Evolutionary conservation across 2,113 vertebrate genomes (phyloP), one percentile per base, ranked within the genome.

Genomic region (Upupa epops): DNA sequence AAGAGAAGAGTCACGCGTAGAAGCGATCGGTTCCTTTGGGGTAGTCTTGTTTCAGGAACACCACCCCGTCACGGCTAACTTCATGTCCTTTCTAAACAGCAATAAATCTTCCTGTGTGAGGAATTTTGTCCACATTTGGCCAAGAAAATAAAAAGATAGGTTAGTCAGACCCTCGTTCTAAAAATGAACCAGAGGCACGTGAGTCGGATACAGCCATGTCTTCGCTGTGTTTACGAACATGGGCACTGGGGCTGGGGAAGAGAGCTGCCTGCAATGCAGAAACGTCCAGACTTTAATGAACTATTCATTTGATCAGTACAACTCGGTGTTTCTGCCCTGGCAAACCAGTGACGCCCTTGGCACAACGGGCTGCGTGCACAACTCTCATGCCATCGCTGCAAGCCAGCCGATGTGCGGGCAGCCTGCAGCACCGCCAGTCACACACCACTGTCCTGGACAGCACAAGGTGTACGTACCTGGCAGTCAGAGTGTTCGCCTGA

Each of bases 21-120:
- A 19, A 66, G 4, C 12, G 7, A 72, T 76, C 93, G 83, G 32
- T 70, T 91, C 25, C 49, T 94, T 96, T 79, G 79, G 40, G 76
- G 45, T 56, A 83, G 64, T 86, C 95, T 90, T 92, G 24, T 40
- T 85, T 91, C 64, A 93, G 75, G 70, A 94, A 95, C 49, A 78
- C 20, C 63, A 61, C 6, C 13, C 19, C 20, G 49, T 83, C 76
- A 77, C 19, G 79, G 77, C 32, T 28, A 86, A 31, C 91, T 86
- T 85, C 42, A 73, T 54, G 40, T 48, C 24, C 60, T 51, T 88
- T 86, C 55, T 36, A 51, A 96, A 93, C 9, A 89, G 24, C 36
- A 72, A 63, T 36, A 16, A 78, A 54, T 52, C 7, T 61, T 40
- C 55, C 68, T 86, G 54, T 17, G 56, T n/a, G 63, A 69, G 34